phyloP scores from a whole-genome alignment of 92 coral and sea anemone genomes.

The Parazoanthus swiftii region DNA sequence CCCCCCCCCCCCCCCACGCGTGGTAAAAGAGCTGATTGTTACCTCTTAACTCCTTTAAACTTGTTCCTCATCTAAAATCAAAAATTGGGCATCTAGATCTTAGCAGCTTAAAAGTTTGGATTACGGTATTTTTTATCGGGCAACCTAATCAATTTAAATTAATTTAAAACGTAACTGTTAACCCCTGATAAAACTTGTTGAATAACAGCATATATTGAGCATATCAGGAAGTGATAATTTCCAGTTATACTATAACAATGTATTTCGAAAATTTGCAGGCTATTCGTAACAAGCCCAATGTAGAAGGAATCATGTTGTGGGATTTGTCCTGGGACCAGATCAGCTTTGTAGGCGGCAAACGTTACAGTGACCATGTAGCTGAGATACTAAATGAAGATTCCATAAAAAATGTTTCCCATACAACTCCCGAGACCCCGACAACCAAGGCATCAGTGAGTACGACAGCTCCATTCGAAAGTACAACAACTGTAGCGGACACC shows the following conservation, averaged over 20 bases:
- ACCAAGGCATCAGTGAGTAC: background rate
- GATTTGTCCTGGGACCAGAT: slow-evolving; percentile 50
- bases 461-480: background rate
- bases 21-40: no score
- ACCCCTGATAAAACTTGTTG: no score
- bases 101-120: no score
- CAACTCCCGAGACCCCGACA: slow-evolving; percentile 14
- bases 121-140: background rate
- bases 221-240: no score
- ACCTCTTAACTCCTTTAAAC: no score
- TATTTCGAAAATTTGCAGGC: background rate
- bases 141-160: background rate
- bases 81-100: no score
- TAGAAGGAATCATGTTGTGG: slow-evolving; percentile 50
- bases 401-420: no score
- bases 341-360: slow-evolving; percentile 27
- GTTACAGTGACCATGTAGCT: slow-evolving; percentile 38
- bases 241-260: background rate
- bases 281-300: slow-evolving; percentile 22
- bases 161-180: no score
- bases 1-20: no score
- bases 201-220: background rate
- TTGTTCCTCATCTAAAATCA: no score
- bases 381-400: slow-evolving; percentile 19
- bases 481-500: background rate